These are phyloP conservation scores for Cosmorhoe ocellata DNA, from an alignment of 2,888 invertebrate genomes.

Conservation along the genomic window DNA sequence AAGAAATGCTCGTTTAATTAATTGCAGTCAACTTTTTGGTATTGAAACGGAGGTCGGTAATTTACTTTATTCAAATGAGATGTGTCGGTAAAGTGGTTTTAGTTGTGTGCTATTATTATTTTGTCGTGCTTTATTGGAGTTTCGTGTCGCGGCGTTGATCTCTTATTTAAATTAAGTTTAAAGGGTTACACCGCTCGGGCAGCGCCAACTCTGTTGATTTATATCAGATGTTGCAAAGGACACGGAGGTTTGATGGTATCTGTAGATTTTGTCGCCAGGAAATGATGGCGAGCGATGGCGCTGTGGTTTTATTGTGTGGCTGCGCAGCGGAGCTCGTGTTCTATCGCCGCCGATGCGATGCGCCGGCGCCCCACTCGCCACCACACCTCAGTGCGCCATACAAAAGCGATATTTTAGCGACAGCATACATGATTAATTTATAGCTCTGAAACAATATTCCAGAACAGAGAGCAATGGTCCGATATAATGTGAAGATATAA, in stretches of 20 bases:
- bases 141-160: conserved; percentile 70
- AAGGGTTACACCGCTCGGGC: conserved; percentile 52
- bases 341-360: conserved; percentile 62
- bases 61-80: conserved; percentile 80
- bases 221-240: conserved; percentile 59
- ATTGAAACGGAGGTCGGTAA: conserved; percentile 60
- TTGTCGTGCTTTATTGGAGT: conserved; percentile 74
- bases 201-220: conserved; percentile 64
- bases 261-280: conserved; percentile 77
- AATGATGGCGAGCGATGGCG: conserved; percentile 60
- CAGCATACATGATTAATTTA: conserved; percentile 82
- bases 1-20: conserved; percentile 75
- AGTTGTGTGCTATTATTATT: conserved; percentile 78
- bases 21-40: conserved; percentile 68
- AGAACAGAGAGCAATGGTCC: conserved; percentile 61
- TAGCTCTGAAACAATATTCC: conserved; percentile 70
- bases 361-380: conserved; percentile 43
- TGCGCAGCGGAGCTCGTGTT: conserved; percentile 59
- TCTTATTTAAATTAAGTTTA: conserved; percentile 72
- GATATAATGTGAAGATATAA: conserved; percentile 72
- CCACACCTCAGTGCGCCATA: conserved; percentile 46
- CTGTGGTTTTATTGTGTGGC: conserved; percentile 64
- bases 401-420: conserved; percentile 79
- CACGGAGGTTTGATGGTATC: conserved; percentile 72
- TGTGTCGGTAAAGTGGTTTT: conserved; percentile 69